A percentile compares a stretch with the other conserved stretches of the same genome.
These are phyloP conservation scores for Neoitamus cyanurus DNA, from an alignment of 2,888 invertebrate genomes.

Conservation along the genomic window DNA sequence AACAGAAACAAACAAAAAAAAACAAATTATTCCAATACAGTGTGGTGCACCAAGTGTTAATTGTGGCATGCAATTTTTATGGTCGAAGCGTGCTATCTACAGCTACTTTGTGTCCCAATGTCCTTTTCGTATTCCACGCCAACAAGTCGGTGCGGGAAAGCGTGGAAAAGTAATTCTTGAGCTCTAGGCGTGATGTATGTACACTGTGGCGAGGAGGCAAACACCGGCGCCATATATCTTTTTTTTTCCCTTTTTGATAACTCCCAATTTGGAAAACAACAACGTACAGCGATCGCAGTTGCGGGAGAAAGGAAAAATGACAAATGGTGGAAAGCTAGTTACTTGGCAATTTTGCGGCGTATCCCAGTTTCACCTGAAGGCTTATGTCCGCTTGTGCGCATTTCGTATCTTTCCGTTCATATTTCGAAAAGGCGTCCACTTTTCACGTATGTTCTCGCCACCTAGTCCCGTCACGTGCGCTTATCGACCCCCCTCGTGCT, in stretches of 20 bases:
- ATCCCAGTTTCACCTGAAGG: neutral
- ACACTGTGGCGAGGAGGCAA: neutral
- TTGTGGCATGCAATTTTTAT: neutral
- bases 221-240: neutral
- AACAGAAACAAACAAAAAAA: too few species aligned
- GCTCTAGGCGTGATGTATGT: neutral
- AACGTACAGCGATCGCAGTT: neutral
- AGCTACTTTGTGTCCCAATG: neutral
- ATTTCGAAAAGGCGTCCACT: neutral
- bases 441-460: neutral
- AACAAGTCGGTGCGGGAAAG: neutral
- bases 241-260: neutral
- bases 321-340: neutral
- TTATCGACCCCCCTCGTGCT: neutral
- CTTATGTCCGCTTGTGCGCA: neutral
- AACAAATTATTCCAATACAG: neutral
- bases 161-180: neutral
- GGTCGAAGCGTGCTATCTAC: neutral
- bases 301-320: neutral
- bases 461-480: neutral
- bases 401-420: neutral
- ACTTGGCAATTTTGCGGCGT: neutral
- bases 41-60: neutral
- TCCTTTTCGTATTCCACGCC: neutral
- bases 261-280: neutral